A percentile compares a stretch with the other conserved stretches of the same genome.
Evolutionary conservation across 1,140 invertebrate species (phyloP).

Genomic region (Drosophila aff.): DNA sequence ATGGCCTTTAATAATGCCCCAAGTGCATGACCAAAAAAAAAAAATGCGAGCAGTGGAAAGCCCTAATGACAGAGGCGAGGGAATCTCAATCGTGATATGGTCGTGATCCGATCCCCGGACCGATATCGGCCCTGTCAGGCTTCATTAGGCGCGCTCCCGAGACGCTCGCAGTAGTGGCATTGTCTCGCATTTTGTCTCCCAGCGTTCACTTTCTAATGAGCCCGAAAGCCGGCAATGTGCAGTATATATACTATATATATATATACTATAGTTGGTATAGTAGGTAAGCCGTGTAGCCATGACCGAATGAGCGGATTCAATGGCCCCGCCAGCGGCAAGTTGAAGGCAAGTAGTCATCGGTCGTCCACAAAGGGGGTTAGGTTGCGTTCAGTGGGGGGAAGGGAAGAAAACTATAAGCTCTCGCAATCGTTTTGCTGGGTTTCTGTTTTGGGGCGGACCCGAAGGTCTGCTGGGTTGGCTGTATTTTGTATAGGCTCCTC

Average conservation of each 20-base stretch:
- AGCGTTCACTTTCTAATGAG: slow-evolving; percentile 79
- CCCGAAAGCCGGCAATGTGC: slow-evolving; percentile 42
- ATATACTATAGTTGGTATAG: slow-evolving; percentile 12
- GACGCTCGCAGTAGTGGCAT: slow-evolving; percentile 16
- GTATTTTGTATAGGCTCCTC: slow-evolving; percentile 23
- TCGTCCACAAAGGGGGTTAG: neutral
- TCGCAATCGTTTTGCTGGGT: slow-evolving; percentile 68
- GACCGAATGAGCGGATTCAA: slow-evolving; percentile 72
- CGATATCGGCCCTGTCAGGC: slow-evolving; percentile 45
- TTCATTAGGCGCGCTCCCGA: slow-evolving; percentile 52
- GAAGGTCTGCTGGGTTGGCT: slow-evolving; percentile 61
- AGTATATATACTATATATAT: slow-evolving; percentile 18
- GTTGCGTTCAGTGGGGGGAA: neutral
- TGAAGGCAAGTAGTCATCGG: slow-evolving; percentile 61
- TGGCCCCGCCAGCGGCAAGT: slow-evolving; percentile 72
- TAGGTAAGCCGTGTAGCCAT: slow-evolving; percentile 61
- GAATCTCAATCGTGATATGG: slow-evolving; percentile 46
- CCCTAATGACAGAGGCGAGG: slow-evolving; percentile 53
- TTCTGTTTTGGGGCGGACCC: slow-evolving; percentile 61
- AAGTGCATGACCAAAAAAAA: slow-evolving; percentile 11
- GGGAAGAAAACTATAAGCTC: slow-evolving; percentile 42
- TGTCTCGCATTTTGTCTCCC: slow-evolving; percentile 68
- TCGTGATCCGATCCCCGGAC: slow-evolving; percentile 55
- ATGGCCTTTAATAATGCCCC: slow-evolving; percentile 13
- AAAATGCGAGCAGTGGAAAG: slow-evolving; percentile 13